phyloP scores from a whole-genome alignment of 1,140 invertebrate genomes.

The Procambarus virginalis region DNA sequence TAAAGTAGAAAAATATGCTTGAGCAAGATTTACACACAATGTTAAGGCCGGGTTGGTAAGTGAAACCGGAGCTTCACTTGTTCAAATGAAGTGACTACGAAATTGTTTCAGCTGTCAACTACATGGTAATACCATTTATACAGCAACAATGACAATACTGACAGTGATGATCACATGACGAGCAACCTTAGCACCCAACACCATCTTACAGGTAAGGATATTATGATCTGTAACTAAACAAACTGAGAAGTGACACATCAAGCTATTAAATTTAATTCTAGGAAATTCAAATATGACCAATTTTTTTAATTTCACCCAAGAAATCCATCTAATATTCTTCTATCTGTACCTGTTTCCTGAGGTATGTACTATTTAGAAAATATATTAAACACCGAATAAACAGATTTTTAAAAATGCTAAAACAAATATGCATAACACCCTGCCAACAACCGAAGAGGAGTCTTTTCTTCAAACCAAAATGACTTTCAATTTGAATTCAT shows the following conservation, averaged over 20 bases:
- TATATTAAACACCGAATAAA: background rate
- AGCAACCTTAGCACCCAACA: background rate
- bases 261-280: too few relatives aligned
- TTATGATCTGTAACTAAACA: too few relatives aligned
- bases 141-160: background rate
- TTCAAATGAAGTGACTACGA: background rate
- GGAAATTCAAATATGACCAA: too few relatives aligned
- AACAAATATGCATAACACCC: background rate
- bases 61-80: background rate
- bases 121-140: background rate
- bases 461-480: background rate
- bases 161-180: background rate
- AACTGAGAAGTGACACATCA: too few relatives aligned
- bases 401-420: background rate
- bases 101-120: background rate
- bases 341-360: background rate
- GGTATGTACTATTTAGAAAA: background rate
- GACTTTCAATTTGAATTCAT: background rate
- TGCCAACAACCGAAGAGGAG: background rate
- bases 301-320: background rate
- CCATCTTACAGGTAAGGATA: background rate
- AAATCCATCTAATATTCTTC: background rate
- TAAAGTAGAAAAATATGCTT: background rate
- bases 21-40: constrained; percentile 6
- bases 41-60: background rate